These are phyloP conservation scores for Drosophila barbarae DNA, from an alignment of 2,888 invertebrate genomes.

Conservation along the genomic window DNA sequence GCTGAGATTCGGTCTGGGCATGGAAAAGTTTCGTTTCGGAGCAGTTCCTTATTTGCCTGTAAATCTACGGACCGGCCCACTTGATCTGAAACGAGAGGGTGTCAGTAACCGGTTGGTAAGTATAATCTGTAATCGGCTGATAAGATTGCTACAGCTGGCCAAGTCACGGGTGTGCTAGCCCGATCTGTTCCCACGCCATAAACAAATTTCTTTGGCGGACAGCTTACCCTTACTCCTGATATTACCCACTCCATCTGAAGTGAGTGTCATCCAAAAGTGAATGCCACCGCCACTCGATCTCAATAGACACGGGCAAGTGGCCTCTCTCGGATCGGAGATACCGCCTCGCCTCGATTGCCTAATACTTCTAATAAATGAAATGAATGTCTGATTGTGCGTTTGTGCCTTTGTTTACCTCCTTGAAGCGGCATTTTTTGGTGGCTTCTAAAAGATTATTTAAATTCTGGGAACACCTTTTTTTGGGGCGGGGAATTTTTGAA, in stretches of 20 bases:
- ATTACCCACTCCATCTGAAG: slow-evolving; percentile 29
- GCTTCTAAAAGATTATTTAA: slow-evolving; percentile 9
- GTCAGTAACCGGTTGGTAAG: background rate
- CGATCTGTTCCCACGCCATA: slow-evolving; percentile 27
- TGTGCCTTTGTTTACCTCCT: slow-evolving; percentile 31
- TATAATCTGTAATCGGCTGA: slow-evolving; percentile 12
- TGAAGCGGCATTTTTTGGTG: slow-evolving; percentile 2
- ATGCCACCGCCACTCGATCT: slow-evolving; percentile 33
- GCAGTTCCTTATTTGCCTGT: background rate
- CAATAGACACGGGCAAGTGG: slow-evolving; percentile 33
- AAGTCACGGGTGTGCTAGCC: background rate
- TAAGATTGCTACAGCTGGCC: slow-evolving; percentile 9
- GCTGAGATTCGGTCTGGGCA: background rate
- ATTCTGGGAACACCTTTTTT: slow-evolving; percentile 7
- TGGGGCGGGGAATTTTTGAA: background rate
- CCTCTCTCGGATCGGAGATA: slow-evolving; percentile 28
- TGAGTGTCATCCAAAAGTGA: slow-evolving; percentile 32
- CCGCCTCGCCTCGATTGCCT: slow-evolving; percentile 13
- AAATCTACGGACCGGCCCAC: slow-evolving; percentile 11
- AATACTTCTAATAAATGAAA: slow-evolving; percentile 26
- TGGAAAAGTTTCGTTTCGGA: slow-evolving; percentile 9
- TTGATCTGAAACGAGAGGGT: background rate
- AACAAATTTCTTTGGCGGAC: slow-evolving; percentile 6
- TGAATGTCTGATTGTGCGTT: slow-evolving; percentile 27
- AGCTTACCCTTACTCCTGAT: background rate